A percentile compares a stretch with the other conserved stretches of the same genome.
Conservation (phyloP, 2,797 vertebrate species). For the Acestrorhynchus altus region DNA sequence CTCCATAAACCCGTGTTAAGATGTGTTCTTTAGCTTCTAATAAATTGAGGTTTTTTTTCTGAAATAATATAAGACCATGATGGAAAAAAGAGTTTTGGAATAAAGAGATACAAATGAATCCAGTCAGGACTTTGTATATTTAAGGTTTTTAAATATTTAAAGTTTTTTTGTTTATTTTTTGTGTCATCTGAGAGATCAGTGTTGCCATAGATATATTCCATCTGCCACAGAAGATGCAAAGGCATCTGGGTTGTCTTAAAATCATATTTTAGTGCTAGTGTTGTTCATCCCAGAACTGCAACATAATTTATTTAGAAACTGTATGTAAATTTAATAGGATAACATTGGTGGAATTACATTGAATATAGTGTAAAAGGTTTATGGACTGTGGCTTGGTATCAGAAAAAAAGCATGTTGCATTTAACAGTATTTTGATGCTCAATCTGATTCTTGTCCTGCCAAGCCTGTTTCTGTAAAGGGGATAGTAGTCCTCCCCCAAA, state of each 20-base stretch:
- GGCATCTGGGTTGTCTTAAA: not conserved
- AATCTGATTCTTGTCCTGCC: not conserved
- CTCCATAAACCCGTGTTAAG: too few relatives aligned
- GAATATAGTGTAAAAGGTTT: not conserved
- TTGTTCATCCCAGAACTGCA: not conserved
- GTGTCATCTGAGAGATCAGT: not conserved
- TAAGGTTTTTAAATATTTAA: not conserved
- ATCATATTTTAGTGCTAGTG: not conserved
- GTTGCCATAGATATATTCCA: not conserved
- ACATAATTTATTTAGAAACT: not conserved
- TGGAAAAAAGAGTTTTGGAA: too few relatives aligned
- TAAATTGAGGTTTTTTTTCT: slow-evolving; percentile 13
- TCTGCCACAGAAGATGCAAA: not conserved
- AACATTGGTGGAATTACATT: slow-evolving; percentile 2
- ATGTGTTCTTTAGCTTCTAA: too few relatives aligned
- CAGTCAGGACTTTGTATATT: not conserved
- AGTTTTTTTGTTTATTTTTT: not conserved
- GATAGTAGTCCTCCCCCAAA: not conserved
- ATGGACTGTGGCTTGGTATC: not conserved
- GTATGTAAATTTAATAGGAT: not conserved
- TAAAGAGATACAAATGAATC: not conserved
- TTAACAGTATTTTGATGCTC: not conserved
- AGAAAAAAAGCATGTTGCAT: not conserved
- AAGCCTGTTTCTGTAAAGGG: not conserved
- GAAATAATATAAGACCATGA: too few relatives aligned